Base-by-base conservation (phyloP, 53 echinoderm and acorn worm genomes). In the Temnopleurus reevesii region DNA sequence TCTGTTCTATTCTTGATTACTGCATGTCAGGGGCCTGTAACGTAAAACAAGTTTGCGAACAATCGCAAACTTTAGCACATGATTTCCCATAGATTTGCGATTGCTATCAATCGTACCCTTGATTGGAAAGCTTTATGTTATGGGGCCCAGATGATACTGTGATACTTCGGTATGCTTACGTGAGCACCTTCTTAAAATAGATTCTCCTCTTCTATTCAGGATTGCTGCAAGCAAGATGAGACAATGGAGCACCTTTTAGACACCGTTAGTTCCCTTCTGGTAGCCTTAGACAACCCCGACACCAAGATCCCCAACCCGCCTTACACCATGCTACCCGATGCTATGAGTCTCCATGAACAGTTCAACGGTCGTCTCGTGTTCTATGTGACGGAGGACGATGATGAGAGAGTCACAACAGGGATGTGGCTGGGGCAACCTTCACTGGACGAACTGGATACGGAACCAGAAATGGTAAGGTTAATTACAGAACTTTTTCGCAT, bases 181-280 rank as follows among this genome's bases (percentile, higher is more conserved):
- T n/a, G n/a, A n/a, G n/a, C n/a, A n/a, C n/a, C n/a, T 33, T 1
- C 0, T 63, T 15, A 63, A 6, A 33, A 31, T 15, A 1, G 34
- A n/a, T 21, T 38, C 53, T 23, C 38, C 17, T 51, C 4, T 28
- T 76, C 0, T 57, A 71, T 17, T 12, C 77, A 99, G 99, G 99
- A 99, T 59, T 96, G 96, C 86, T 99, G 99, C 64, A 99, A 99
- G 71, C 94, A 96, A 55, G 99, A 99, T 79, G 94, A 94, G 53
- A 93, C 93, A 4, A 60, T 99, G 77, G 99, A 94, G 86, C 92
- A 91, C 26, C 91, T 99, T 45, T 46, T 99, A 24, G 96, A 95
- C 36, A 94, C 93, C 29, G 90, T 99, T 53, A 94, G 93, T 89
- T 91, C 81, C 53, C 93, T 99, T 53, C 60, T 92, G 41, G 96